Evolutionary conservation across 2,113 vertebrate species (phyloP), one percentile per base, ranked within the genome.

Genomic region (Puntigrus tetrazona): DNA sequence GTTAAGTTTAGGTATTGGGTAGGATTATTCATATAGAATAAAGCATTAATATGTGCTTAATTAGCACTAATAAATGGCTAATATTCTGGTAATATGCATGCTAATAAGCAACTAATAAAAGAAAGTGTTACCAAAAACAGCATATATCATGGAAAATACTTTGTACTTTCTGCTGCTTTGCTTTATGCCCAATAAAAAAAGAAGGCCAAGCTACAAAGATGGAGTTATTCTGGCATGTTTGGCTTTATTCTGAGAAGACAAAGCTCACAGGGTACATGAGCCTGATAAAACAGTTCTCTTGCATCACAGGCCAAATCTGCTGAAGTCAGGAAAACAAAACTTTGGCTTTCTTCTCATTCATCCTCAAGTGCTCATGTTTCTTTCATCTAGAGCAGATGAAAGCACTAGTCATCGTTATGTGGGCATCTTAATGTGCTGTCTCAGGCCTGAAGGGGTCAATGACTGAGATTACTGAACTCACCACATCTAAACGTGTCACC

Each of bases 311-410:
- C 83, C 22, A 77, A 76, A 57, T 74, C 85, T 22, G 87, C 80
- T 73, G 41, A 43, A 27, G 36, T 55, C 45, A 22, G 69, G 43
- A n/a, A 31, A 73, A 72, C 50, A 41, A 87, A 85, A 90, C 86
- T 89, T 85, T 87, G 70, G 85, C 57, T 85, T 84, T 45, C 83
- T 88, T 90, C 86, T 79, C 89, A 85, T 89, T 87, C 88, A 88
- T 89, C 91, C 87, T 90, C 84, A 67, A 76, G 81, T 89, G 87
- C 85, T 75, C 78, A 85, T 90, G 81, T 91, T 91, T 88, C 89
- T 91, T 90, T 92, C 88, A 93, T 93, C 91, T 91, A 88, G 91
- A 86, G 87, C 80, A 86, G 89, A 92, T 94, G 93, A 92, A 95
- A 85, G 74, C 76, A 92, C 67, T 88, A 94, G 93, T 94, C 93